Base-by-base conservation (phyloP, 2,113 vertebrate genomes). In the Chlorodrepanis virens region DNA sequence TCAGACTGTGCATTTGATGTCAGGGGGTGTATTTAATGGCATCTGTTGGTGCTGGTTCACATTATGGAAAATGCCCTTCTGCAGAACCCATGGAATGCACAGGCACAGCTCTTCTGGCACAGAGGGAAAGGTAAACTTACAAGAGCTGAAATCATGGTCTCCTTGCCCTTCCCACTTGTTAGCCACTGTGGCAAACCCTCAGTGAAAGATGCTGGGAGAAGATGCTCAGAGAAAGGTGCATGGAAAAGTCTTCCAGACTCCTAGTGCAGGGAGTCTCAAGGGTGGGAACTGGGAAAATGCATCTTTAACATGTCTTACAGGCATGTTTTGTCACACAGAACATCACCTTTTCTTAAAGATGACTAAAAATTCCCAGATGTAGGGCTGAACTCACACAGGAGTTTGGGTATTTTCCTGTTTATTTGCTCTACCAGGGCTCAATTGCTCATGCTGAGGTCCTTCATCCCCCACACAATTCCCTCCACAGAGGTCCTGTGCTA, bases 21-120 rank as follows among this genome's bases (percentile, higher is more conserved):
- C 24, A n/a, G 11, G 10, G 0, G 14, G 6, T 23, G 2, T 83
- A 53, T 92, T 87, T 89, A 63, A 65, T 16, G 17, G 33, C 12
- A 12, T 64, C 67, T 90, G 54, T 31, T 52, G n/a, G 64, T 89
- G 42, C 24, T 80, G 39, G 35, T 31, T 94, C 4, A 7, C 33
- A 11, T 57, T 19, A 50, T 0, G 2, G 49, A 70, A 84, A 87
- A 89, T 12, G 21, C 8, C 7, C 20, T 53, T 78, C 28, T 37
- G 25, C 31, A 49, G 59, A 80, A 21, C 15, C 40, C 0, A 0
- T 35, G 29, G 64, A 15, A 6, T 11, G 19, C 40, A 75, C 54
- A 61, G 33, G 7, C 42, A 39, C 4, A 4, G 39, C 27, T 6
- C 12, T 84, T 11, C 52, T 78, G 37, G 49, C 28, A 59, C 21